Conservation (phyloP, 2,797 vertebrate genomes). For the Halcyon badia region DNA sequence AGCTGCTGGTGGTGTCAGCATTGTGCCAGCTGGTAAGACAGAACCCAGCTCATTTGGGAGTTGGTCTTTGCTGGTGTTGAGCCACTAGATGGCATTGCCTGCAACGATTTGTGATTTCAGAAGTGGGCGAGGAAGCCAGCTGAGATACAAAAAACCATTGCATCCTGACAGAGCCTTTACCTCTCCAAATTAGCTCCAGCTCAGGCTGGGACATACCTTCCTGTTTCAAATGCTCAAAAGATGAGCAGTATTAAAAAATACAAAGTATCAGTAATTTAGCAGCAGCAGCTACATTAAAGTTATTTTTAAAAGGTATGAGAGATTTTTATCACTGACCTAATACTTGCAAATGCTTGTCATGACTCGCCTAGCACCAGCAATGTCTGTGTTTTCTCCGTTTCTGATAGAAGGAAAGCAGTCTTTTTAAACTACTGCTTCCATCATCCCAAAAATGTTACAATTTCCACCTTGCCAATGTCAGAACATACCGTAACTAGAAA, state of each 20-base stretch:
- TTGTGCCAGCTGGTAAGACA: rapidly evolving
- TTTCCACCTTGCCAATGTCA: background rate
- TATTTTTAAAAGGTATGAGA: background rate
- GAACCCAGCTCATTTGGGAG: background rate
- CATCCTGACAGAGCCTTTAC: background rate
- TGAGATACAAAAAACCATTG: rapidly evolving
- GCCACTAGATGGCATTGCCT: slow-evolving; percentile 76
- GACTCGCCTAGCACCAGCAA: background rate
- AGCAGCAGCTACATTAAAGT: background rate
- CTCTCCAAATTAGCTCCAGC: background rate
- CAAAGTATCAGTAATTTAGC: background rate
- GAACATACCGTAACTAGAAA: background rate
- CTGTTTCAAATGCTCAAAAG: background rate
- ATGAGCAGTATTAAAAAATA: background rate
- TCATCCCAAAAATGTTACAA: background rate
- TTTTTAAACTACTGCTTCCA: background rate
- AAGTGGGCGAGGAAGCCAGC: rapidly evolving
- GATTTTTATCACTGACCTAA: background rate
- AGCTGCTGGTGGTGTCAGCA: background rate
- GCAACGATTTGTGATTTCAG: background rate
- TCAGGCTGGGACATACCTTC: background rate
- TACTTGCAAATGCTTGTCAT: background rate
- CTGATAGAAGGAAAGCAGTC: background rate
- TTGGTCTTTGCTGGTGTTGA: background rate
- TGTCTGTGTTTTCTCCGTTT: background rate